These are phyloP conservation scores for Streptopelia turtur DNA, from an alignment of 2,797 vertebrate species.

Conservation along the genomic window DNA sequence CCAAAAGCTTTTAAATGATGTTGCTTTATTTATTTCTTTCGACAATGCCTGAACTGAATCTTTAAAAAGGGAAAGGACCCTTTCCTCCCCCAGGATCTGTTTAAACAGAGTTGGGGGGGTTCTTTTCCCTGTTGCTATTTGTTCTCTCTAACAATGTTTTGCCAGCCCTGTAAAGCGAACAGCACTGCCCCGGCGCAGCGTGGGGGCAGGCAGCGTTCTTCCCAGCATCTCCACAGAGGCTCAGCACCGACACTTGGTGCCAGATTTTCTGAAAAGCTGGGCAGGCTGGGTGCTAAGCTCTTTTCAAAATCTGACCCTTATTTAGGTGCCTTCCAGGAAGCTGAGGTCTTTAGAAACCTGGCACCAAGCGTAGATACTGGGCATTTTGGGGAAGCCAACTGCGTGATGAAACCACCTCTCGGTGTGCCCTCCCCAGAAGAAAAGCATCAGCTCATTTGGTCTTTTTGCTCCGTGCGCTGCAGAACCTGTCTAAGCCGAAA, in stretches of 20 bases:
- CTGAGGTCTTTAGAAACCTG: slow-evolving; percentile 10
- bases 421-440: neutral
- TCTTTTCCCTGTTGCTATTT: neutral
- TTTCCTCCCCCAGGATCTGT: neutral
- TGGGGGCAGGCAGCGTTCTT: slow-evolving; percentile 3
- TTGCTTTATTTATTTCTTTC: slow-evolving; percentile 62
- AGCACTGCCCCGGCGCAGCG: neutral
- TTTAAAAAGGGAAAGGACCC: slow-evolving; percentile 54
- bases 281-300: slow-evolving; percentile 36
- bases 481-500: neutral
- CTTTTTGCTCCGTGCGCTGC: neutral
- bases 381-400: neutral
- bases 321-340: slow-evolving; percentile 49
- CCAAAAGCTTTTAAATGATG: slow-evolving; percentile 63
- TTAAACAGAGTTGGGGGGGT: neutral
- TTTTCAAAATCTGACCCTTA: slow-evolving; percentile 41
- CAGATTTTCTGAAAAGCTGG: slow-evolving; percentile 44
- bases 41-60: slow-evolving; percentile 45
- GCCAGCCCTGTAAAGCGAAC: neutral
- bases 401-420: neutral
- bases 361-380: neutral
- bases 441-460: neutral
- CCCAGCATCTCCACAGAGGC: neutral
- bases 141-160: neutral
- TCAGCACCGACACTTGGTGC: neutral